Base-by-base conservation (phyloP, 1,140 invertebrate genomes). In the Drosophila triauraria region DNA sequence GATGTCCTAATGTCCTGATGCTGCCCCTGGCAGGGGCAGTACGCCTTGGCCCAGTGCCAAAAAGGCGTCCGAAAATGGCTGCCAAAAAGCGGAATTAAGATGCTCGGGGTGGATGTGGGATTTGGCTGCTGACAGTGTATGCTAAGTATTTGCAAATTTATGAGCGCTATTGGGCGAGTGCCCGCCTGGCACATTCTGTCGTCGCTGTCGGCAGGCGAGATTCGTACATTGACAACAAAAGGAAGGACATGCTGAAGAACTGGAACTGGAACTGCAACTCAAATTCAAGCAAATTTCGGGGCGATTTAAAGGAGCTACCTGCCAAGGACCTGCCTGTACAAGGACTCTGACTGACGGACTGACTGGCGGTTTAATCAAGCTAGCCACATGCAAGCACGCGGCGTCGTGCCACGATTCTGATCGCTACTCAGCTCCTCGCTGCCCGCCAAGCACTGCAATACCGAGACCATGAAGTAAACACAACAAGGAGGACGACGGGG, bases 301-400 rank as follows among this genome's bases (percentile, higher is more conserved):
- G 20, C 53, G 32, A 40, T 25, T 56, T 40, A 25, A 56, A 40
- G 35, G 56, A 64, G 42, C 71, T 75, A 63, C 74, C 62, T 76
- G 70, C 75, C 51, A 54, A 51, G 58, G 48, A 47, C 44, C 50
- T n/a, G 53, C 27, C 38, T 57, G 32, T 30, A 58, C 23, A 47
- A 13, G 51, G 30, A 23, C 30, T 48, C 30, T 48, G 30, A 30
- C 59, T 4, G 30, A 17, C 40, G 35, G n/a, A 59, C 51, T 35
- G 30, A 32, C 50, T 47, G 58, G 44, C 30, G 63, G 42, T 47
- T 30, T 63, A 56, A 57, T 82, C 64, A 87, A 88, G 84, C 72
- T 56, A 87, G 80, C 84, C 84, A 88, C 84, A 87, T 90, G 84
- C 84, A 87, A 80, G 84, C 80, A 64, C 48, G 68, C 72, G 68